phyloP scores from a whole-genome alignment of 2,113 vertebrate genomes.

The Noctilio leporinus region DNA sequence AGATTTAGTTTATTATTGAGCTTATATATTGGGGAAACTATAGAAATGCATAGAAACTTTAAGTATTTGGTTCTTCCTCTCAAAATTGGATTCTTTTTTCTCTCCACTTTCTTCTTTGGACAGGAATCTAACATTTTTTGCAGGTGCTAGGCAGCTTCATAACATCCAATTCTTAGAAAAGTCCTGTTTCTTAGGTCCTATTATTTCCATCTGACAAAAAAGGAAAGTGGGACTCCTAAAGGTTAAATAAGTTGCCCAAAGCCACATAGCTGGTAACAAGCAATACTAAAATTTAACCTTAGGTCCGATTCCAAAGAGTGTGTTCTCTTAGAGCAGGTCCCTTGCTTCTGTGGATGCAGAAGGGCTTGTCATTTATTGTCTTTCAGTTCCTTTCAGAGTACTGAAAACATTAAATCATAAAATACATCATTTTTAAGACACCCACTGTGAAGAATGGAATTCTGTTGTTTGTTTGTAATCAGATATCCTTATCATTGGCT shows the following conservation, averaged over 20 bases:
- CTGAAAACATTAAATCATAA: neutral
- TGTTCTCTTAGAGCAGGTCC: neutral
- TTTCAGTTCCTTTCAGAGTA: neutral
- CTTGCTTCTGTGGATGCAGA: neutral
- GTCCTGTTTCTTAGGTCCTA: neutral
- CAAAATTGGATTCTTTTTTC: neutral
- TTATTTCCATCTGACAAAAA: neutral
- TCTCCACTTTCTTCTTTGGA: neutral
- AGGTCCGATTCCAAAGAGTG: neutral
- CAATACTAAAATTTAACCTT: neutral
- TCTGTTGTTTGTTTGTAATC: neutral
- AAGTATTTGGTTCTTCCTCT: neutral
- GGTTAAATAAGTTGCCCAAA: neutral
- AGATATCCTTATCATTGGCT: neutral
- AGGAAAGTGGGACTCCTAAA: neutral
- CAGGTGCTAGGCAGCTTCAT: neutral
- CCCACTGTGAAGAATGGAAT: neutral
- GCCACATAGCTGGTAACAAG: neutral
- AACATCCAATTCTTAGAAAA: neutral
- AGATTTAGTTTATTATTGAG: neutral
- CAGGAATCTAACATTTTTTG: neutral
- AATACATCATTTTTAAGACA: neutral
- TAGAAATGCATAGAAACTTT: neutral
- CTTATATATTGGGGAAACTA: neutral
- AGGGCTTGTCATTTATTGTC: neutral